phyloP scores from a whole-genome alignment of 2,888 invertebrate species.

The Lottia gigantea region DNA sequence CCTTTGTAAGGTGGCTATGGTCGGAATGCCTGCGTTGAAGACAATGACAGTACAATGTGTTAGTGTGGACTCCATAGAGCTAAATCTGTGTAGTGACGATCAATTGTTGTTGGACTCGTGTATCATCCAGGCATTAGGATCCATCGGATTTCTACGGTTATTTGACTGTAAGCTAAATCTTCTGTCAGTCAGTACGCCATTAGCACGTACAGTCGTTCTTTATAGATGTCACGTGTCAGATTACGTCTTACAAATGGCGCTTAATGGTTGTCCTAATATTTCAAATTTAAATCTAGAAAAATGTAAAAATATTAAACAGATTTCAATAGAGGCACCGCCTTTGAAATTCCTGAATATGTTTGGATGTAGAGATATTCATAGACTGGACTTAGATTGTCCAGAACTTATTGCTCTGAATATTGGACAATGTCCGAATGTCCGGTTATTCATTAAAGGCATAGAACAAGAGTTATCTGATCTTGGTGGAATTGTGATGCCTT shows the following conservation, averaged over 20 bases:
- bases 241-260: constrained; percentile 54
- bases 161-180: constrained; percentile 55
- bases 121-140: constrained; percentile 49
- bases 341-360: constrained; percentile 54
- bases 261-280: constrained; percentile 52
- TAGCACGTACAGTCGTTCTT: constrained; percentile 50
- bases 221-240: constrained; percentile 53
- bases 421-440: constrained; percentile 51
- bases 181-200: constrained; percentile 47
- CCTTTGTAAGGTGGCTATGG: constrained; percentile 50
- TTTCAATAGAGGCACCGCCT: constrained; percentile 39
- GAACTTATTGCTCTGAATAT: constrained; percentile 50
- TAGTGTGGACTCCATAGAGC: constrained; percentile 51
- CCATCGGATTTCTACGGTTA: constrained; percentile 51
- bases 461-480: constrained; percentile 40
- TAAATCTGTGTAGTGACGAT: constrained; percentile 55
- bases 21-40: constrained; percentile 49
- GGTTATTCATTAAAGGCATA: constrained; percentile 41
- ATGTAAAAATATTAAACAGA: constrained; percentile 42
- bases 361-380: constrained; percentile 46
- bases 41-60: constrained; percentile 55
- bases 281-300: constrained; percentile 54
- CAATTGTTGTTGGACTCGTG: constrained; percentile 52
- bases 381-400: constrained; percentile 47
- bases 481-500: constrained; percentile 40